Base-by-base conservation (phyloP, 1,140 invertebrate species). In the Anthonomus grandis region DNA sequence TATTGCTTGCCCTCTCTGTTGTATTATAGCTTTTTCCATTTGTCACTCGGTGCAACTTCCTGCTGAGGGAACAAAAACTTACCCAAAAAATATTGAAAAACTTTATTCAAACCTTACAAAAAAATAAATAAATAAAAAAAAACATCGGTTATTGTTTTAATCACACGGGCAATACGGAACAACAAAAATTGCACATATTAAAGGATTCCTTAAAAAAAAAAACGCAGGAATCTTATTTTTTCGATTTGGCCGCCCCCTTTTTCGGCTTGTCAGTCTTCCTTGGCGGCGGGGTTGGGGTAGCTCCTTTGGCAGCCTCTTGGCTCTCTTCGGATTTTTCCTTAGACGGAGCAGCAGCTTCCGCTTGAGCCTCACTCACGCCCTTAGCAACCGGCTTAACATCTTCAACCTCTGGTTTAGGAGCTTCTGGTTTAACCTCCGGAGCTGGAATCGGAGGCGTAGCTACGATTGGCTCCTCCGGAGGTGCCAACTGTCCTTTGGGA, bases 381-480 rank as follows among this genome's bases (percentile, higher is more conserved):
- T 25, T 70, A 68, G 74, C 70, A 57, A 70, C 71, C 37, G 68
- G 8, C 37, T 39, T 18, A 31, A 17, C 6, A 24, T 24, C 39
- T 41, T 19, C 10, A 42, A 23, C 18, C 36, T 15, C 6, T 39
- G 73, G 31, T 38, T 42, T 41, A n/a, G 53, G 12, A 45, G 23
- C 19, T 47, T 46, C 46, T 17, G 51, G n/a, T n/a, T n/a, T n/a
- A n/a, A n/a, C n/a, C n/a, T n/a, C n/a, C n/a, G n/a, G n/a, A n/a
- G n/a, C n/a, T n/a, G n/a, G n/a, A n/a, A n/a, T n/a, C n/a, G n/a
- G n/a, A n/a, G n/a, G n/a, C n/a, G n/a, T n/a, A n/a, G n/a, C n/a
- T n/a, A n/a, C n/a, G n/a, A n/a, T n/a, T n/a, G n/a, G n/a, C n/a
- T n/a, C n/a, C n/a, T n/a, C n/a, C n/a, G n/a, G n/a, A n/a, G n/a